A percentile compares a stretch with the other conserved stretches of the same genome.
phyloP scores from a whole-genome alignment of 2,888 invertebrate genomes.

The Hirtodrosophila alboralis region DNA sequence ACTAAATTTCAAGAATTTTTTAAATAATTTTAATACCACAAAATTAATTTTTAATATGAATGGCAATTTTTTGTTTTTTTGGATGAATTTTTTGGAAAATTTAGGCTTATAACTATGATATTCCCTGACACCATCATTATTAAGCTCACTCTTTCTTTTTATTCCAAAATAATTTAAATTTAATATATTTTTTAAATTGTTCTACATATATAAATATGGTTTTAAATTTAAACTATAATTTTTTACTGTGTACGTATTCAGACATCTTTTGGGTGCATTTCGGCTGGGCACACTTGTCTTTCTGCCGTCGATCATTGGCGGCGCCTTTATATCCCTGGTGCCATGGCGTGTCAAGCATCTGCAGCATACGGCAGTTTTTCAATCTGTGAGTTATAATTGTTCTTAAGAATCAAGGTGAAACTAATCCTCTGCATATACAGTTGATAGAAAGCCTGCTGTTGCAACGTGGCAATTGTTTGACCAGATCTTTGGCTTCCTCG shows the following conservation, averaged over 20 bases:
- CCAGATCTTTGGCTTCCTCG: conserved; percentile 51
- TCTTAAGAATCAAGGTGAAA: no score
- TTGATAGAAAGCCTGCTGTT: conserved; percentile 65
- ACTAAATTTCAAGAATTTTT: no score
- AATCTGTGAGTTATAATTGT: conserved; percentile 66
- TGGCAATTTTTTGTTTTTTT: no score
- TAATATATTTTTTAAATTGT: background rate
- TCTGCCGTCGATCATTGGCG: conserved; percentile 60
- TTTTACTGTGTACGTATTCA: conserved; percentile 5
- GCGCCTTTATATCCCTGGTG: conserved; percentile 35
- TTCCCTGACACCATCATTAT: no score
- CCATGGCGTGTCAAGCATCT: conserved; percentile 52
- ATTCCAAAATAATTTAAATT: no score
- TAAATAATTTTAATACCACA: no score
- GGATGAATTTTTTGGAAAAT: no score
- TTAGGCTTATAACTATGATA: no score
- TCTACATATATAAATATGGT: no score
- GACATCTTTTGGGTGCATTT: conserved; percentile 60
- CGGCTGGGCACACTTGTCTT: conserved; percentile 40
- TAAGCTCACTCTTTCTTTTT: no score
- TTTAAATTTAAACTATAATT: no score
- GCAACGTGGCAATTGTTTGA: conserved; percentile 49
- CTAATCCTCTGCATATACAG: conserved; percentile 33
- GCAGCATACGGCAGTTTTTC: conserved; percentile 64
- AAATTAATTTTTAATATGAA: no score